Base-by-base conservation (phyloP, 2,113 vertebrate species). In the Isurus oxyrinchus region DNA sequence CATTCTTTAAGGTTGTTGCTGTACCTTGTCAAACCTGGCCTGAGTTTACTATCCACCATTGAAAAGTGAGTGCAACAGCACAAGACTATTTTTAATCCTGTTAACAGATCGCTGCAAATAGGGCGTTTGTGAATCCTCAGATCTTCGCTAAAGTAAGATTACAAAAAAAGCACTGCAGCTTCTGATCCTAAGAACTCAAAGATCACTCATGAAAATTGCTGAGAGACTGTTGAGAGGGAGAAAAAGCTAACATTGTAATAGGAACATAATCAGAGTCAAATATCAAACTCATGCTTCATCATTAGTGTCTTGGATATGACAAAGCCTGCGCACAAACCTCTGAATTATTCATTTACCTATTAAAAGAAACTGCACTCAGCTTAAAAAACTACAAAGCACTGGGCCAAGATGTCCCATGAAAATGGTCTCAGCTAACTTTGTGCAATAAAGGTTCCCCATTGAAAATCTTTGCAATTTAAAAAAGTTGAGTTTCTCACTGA, bases 231-330 rank as follows among this genome's bases (percentile, higher is more conserved):
- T 21, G 35, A 66, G 90, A 94, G 59, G 66, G 59, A 94, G 53
- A 94, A 94, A 66, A n/a, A 61, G 3, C 59, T 40, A 94, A 94
- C 90, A 14, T 8, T 63, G 90, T 94, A 63, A 94, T 66, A 63
- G 90, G 90, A 63, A 94, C 59, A 63, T 94, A 63, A 66, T 94
- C 90, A 94, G 90, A 94, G 90, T 94, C n/a, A 94, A 63, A 94
- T 94, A 94, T 94, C 59, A 94, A 94, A 94, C 59, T 57, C 90
- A 94, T 94, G 90, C 59, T 94, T 94, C 59, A 94, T 94, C 90
- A 94, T 94, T 94, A 94, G 90, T 40, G 90, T 40, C 59, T 94
- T 40, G 35, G 90, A 40, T 94, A 66, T 94, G 90, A 94, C 90
- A 94, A 94, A 94, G 16, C 16, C 59, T 66, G 59, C 16, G 16